These are phyloP conservation scores for Barypeithes pellucidus DNA, from an alignment of 2,888 invertebrate genomes.

Conservation along the genomic window DNA sequence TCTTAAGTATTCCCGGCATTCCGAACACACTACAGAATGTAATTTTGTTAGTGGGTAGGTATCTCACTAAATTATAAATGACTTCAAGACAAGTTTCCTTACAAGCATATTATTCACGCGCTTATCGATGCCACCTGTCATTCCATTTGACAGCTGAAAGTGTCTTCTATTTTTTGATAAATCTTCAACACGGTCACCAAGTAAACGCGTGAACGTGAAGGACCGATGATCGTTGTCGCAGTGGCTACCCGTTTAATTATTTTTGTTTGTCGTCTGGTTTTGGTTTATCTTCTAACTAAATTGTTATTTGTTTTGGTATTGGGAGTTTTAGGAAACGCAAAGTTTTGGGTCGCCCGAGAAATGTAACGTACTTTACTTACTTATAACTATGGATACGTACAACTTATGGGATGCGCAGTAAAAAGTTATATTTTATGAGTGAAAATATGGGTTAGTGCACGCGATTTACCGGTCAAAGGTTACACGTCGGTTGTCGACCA, in stretches of 20 bases:
- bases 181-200: conserved; percentile 47
- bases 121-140: conserved; percentile 50
- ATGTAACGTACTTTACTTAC: too few species aligned
- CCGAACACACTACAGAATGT: neutral
- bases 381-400: too few species aligned
- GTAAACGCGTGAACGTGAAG: conserved; percentile 44
- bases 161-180: conserved; percentile 51
- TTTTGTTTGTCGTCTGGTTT: conserved; percentile 40
- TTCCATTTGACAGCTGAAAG: conserved; percentile 45
- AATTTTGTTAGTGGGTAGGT: conserved; percentile 24
- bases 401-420: too few species aligned
- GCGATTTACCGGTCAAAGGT: too few species aligned
- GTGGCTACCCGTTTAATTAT: conserved; percentile 48
- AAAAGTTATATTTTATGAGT: too few species aligned
- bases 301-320: conserved; percentile 25
- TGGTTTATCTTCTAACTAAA: conserved; percentile 24
- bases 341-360: too few species aligned
- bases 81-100: conserved; percentile 25
- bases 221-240: conserved; percentile 46
- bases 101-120: conserved; percentile 42
- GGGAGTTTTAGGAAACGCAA: conserved; percentile 17
- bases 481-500: too few species aligned
- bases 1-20: too few species aligned
- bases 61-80: conserved; percentile 39
- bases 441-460: too few species aligned